Evolutionary conservation across 2,888 invertebrate species (phyloP), one percentile per base, ranked within the genome.

Genomic region (Nematopogon swammerdamellus): DNA sequence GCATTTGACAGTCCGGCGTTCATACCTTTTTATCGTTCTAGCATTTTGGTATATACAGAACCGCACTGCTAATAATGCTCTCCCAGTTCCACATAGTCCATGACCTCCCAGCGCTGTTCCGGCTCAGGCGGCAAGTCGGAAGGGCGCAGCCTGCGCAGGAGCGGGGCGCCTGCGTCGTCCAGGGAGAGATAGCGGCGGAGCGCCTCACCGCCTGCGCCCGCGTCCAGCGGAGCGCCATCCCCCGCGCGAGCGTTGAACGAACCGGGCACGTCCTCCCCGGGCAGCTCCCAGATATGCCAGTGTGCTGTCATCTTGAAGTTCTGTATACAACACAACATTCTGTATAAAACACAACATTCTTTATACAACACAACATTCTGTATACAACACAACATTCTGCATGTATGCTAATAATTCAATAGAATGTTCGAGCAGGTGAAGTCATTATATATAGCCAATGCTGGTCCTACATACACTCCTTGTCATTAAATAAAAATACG

Each of bases 81-180:
- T n/a, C n/a, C n/a, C n/a, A n/a, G n/a, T n/a, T 87, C 86, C 2
- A 88, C 64, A 60, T 88, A 89, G 67, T 89, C 89, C 18, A 82
- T 65, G 42, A 85, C 85, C 60, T 84, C 83, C 88, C 88, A 88
- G 54, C 85, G 81, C 47, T 76, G 68, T 52, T 85, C 84, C 0
- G 74, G 70, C 46, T 82, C 81, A 3, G 77, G 75, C 3, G 70
- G 68, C n/a, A 76, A 61, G 30, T 71, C 65, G 1, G 76, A 80
- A 2, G 82, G 80, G 14, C 77, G 64, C n/a, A 85, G 71, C 1
- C 81, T 75, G 1, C 85, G 83, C 46, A 82, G 68, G 46, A 88
- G 58, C 0, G 89, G 88, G 45, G 75, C 69, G 0, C 88, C 88
- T 42, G 81, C 70, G 1, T 77, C 63, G 53, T 82, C 81, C 47